These are phyloP conservation scores for Metellina segmentata DNA, from an alignment of 2,888 invertebrate genomes.

Conservation along the genomic window DNA sequence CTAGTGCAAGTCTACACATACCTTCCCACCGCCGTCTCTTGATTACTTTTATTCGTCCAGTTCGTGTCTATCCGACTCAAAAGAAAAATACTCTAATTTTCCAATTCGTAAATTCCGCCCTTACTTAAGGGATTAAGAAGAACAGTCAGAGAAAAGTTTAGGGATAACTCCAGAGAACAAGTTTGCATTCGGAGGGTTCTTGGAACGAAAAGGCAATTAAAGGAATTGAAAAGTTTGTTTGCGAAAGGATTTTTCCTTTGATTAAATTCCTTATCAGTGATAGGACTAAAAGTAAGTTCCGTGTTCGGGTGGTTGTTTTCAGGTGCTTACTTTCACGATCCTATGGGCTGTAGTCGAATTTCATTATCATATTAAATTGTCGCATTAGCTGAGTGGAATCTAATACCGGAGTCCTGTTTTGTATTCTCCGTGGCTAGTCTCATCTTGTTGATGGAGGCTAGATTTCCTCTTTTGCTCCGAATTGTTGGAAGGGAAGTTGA, in stretches of 20 bases:
- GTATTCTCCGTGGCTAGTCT: too few species aligned
- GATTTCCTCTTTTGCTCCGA: too few species aligned
- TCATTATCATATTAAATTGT: background rate
- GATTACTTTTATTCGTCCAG: background rate
- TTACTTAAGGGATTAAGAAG: background rate
- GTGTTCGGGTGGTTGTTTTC: background rate
- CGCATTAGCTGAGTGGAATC: too few species aligned
- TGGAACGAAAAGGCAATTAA: background rate
- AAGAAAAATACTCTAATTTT: background rate
- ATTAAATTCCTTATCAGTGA: background rate
- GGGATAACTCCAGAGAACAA: background rate
- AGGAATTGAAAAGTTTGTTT: slow-evolving; percentile 20
- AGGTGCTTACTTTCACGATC: background rate
- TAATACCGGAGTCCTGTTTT: too few species aligned
- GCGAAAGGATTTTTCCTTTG: background rate
- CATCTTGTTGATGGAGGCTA: too few species aligned
- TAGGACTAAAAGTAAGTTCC: background rate
- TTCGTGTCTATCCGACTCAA: background rate
- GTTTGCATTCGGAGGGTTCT: slow-evolving; percentile 15
- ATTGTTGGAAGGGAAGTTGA: too few species aligned
- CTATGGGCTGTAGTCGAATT: background rate
- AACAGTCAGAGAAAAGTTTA: background rate
- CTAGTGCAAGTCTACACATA: background rate
- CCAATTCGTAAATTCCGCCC: background rate
- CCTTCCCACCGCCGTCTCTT: background rate